These are phyloP conservation scores for Lontra canadensis DNA, from an alignment of 2,113 vertebrate species.

Conservation along the genomic window DNA sequence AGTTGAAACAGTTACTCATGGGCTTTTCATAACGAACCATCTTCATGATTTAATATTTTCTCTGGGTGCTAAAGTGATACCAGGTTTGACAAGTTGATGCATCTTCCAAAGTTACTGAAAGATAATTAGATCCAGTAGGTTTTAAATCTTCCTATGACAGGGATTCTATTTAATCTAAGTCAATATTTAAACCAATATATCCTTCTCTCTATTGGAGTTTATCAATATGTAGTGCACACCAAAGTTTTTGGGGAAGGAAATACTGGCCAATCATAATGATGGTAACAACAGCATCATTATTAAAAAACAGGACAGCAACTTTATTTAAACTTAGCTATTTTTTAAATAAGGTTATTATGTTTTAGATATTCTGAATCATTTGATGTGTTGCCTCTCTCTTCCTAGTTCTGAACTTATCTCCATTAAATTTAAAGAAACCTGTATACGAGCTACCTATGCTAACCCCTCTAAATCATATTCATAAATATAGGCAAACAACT, in stretches of 20 bases:
- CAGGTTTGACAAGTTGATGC: slow-evolving; percentile 16
- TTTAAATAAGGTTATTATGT: not conserved
- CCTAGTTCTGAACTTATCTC: not conserved
- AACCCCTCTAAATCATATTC: not conserved
- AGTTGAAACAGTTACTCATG: slow-evolving; percentile 15
- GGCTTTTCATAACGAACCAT: slow-evolving; percentile 32
- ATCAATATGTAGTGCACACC: not conserved
- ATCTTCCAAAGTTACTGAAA: slow-evolving; percentile 41
- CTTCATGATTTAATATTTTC: slow-evolving; percentile 47
- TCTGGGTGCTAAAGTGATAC: not conserved
- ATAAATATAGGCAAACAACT: not conserved
- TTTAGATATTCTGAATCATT: not conserved
- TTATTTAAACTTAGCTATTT: slow-evolving; percentile 1
- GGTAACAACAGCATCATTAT: not conserved
- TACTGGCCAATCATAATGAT: not conserved
- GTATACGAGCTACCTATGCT: not conserved
- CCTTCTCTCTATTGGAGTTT: not conserved
- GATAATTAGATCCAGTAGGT: slow-evolving; percentile 21
- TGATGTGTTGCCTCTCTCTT: not conserved
- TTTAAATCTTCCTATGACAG: slow-evolving; percentile 28
- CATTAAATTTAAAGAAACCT: not conserved
- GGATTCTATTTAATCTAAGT: slow-evolving; percentile 28
- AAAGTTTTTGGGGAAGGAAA: not conserved
- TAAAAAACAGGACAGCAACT: not conserved
- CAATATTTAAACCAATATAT: not conserved